Percentiles rank a stretch among this genome's conserved stretches.
Evolutionary conservation across 1,140 invertebrate species (phyloP).

Genomic region (Pantala flavescens): DNA sequence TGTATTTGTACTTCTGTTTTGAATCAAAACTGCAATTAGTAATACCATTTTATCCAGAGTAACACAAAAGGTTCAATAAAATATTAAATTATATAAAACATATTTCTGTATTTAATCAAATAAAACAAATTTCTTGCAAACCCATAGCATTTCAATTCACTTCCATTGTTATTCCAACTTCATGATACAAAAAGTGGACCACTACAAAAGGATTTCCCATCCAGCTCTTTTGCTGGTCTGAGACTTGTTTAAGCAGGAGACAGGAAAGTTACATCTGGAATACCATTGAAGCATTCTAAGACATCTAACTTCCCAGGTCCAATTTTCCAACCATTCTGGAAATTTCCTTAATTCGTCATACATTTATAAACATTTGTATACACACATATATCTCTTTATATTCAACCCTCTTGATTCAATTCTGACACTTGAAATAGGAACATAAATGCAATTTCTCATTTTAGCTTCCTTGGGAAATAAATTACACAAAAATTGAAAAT

Average conservation of each 20-base stretch:
- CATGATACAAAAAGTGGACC: neutral
- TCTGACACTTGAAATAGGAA: neutral
- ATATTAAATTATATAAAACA: constrained; percentile 2
- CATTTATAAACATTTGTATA: neutral
- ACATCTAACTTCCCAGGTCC: neutral
- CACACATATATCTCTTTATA: neutral
- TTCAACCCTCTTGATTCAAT: neutral
- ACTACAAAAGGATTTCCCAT: neutral
- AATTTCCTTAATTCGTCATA: neutral
- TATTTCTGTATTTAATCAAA: constrained; percentile 5
- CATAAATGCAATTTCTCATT: neutral
- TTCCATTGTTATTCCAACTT: neutral
- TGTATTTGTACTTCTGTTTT: constrained; percentile 10
- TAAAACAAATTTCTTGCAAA: neutral
- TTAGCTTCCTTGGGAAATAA: constrained; percentile 2
- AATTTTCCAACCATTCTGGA: neutral
- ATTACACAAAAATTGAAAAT: neutral
- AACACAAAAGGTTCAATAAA: constrained; percentile 10
- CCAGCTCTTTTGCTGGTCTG: too few relatives aligned
- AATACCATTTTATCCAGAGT: constrained; percentile 7
- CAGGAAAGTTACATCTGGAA: too few relatives aligned
- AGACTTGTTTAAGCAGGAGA: too few relatives aligned
- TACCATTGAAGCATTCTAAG: too few relatives aligned
- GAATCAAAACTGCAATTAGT: neutral
- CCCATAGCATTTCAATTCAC: neutral